These are phyloP conservation scores for Mesochorus sp. DNA, from an alignment of 2,888 invertebrate species.

Conservation along the genomic window DNA sequence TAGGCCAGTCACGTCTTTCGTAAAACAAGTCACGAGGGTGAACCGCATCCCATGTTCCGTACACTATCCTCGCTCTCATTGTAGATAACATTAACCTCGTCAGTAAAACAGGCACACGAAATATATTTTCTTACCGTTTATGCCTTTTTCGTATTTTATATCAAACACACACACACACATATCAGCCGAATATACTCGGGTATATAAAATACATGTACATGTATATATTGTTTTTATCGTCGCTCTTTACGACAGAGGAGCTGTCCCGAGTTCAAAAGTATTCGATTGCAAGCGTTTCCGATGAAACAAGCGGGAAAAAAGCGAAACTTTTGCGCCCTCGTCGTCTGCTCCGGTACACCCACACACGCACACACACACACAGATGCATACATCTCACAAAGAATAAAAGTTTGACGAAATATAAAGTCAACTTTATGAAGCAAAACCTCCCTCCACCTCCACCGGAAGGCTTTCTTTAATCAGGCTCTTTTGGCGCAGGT, in stretches of 20 bases:
- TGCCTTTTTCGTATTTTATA: not conserved
- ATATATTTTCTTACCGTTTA: too few species aligned
- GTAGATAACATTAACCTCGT: constrained; percentile 4
- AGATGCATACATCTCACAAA: too few species aligned
- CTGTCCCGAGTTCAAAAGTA: not conserved
- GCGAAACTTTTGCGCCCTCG: constrained; percentile 31
- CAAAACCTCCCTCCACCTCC: not conserved
- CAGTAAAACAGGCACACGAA: not conserved
- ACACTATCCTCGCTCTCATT: constrained; percentile 13
- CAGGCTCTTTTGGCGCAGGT: not conserved
- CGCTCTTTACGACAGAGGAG: too few species aligned
- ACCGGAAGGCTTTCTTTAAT: constrained; percentile 34
- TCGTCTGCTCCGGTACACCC: not conserved
- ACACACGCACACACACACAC: not conserved
- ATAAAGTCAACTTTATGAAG: constrained; percentile 20
- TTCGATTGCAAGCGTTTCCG: constrained; percentile 12
- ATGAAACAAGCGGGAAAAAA: not conserved
- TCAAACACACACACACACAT: not conserved
- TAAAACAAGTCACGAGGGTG: constrained; percentile 45
- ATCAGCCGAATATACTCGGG: too few species aligned
- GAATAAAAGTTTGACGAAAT: constrained; percentile 40
- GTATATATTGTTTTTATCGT: too few species aligned
- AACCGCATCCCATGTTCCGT: constrained; percentile 9
- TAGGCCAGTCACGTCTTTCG: constrained; percentile 55
- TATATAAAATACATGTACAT: too few species aligned